Evolutionary conservation across 2,113 vertebrate species (phyloP), one percentile per base, ranked within the genome.

Genomic region (Anseranas semipalmata): DNA sequence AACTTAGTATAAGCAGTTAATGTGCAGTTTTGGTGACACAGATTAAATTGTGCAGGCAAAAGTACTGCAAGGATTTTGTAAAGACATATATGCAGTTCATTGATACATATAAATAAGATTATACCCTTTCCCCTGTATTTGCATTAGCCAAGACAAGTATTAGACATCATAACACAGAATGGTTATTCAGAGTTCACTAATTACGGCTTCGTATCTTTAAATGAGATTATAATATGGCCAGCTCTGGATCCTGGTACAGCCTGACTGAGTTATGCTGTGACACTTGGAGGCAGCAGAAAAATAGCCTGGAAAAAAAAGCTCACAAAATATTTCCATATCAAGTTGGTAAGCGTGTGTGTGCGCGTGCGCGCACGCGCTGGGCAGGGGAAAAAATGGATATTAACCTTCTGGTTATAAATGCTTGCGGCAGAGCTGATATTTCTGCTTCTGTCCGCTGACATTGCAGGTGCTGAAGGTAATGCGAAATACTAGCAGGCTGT

Each of bases 201-300:
- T 98, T 98, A 98, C 98, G 52, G 96, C 95, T 98, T 98, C 86
- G 32, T 97, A 98, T 98, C 96, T 98, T 97, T 97, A 96, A 98
- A 97, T 98, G 97, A 98, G 98, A 98, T 98, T 98, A 98, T 98
- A 98, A 98, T 98, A 97, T 97, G 96, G 94, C 89, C 90, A 97
- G 96, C 97, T 98, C 97, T 93, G 94, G 97, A 87, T 97, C 97
- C 98, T 98, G 98, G 98, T 98, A 98, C 97, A 94, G 98, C 97
- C 97, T 98, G 98, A 94, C 97, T 96, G 97, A 97, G 97, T 98
- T 98, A 98, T 97, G 97, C 96, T 95, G 95, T 91, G 91, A 96
- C 97, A 96, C 94, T 97, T 89, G 92, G 95, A 97, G 55, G 96
- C 87, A 95, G 96, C 94, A 90, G 95, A 58, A 97, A 98, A 98